Base-by-base conservation (phyloP, 1,140 invertebrate genomes). In the Pteromalus puparum region DNA sequence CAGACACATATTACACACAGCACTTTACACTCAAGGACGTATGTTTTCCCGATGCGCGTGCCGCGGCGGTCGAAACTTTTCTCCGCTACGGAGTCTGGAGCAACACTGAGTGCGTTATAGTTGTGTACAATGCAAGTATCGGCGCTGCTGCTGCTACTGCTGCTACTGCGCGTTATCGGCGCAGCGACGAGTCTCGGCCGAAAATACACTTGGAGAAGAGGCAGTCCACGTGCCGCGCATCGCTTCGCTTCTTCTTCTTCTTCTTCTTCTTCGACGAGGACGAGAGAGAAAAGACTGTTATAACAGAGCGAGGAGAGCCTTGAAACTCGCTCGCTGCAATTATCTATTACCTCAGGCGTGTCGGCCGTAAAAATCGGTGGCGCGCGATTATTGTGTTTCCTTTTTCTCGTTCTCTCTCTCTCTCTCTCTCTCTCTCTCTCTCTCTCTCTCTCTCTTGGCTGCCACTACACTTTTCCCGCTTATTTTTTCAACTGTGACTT, bases 171-270 rank as follows among this genome's bases (percentile, higher is more conserved):
- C 38, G 38, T 38, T 61, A 46, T 21, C 78, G 30, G 6, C 24
- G 30, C 30, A n/a, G n/a, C n/a, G 30, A 0, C 30, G 65, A 26
- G 48, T 30, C 46, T 30, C 75, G 15, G 42, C 75, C 77, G 61
- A 79, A 79, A 79, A 34, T 65, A 18, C 61, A 26, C 77, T 68
- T 9, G 30, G 3, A 53, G 48, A 53, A 21, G 48, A 53, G 53
- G 1, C 38, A 38, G 67, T 30, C 77, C 77, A 79, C 77, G 77
- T 79, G 77, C 30, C 53, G 61, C 79, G 65, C 79, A 81, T 81
- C 18, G 70, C 61, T 38, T 21, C 28, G n/a, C 53, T 21, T 68
- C 38, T 13, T 42, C 53, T 61, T 7, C 77, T n/a, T n/a, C n/a
- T n/a, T n/a, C 53, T 21, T 68, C 38, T 13, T 42, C 53, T 61